Conservation (phyloP, 2,888 invertebrate genomes). For the Hanleya hanleyi region DNA sequence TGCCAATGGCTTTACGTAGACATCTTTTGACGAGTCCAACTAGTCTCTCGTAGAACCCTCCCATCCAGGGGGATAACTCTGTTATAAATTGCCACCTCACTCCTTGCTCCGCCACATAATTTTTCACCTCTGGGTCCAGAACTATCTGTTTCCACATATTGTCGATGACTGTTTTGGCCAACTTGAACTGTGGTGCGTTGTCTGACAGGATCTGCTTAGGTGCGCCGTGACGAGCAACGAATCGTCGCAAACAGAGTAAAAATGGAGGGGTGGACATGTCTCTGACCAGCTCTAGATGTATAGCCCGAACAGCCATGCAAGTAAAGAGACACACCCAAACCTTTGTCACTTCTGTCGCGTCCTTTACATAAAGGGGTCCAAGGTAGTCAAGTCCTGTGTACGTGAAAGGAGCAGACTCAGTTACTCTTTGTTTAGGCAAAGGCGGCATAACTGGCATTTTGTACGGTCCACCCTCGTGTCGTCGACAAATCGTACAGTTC, state of each 20-base stretch:
- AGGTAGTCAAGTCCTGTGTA: not conserved
- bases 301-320: slow-evolving; percentile 13
- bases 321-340: slow-evolving; percentile 26
- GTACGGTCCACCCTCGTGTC: not conserved
- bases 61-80: slow-evolving; percentile 20
- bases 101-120: slow-evolving; percentile 2
- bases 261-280: slow-evolving; percentile 15
- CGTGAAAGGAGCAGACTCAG: slow-evolving; percentile 18
- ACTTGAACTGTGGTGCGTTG: slow-evolving; percentile 21
- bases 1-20: slow-evolving; percentile 20
- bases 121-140: not conserved
- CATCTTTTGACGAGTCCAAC: slow-evolving; percentile 22
- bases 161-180: not conserved
- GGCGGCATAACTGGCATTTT: slow-evolving; percentile 29
- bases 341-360: slow-evolving; percentile 16
- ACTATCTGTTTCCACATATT: not conserved
- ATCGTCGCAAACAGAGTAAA: not conserved
- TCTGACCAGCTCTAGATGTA: slow-evolving; percentile 21
- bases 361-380: not conserved
- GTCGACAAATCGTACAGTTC: slow-evolving; percentile 16
- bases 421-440: slow-evolving; percentile 17
- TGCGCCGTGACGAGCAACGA: not conserved
- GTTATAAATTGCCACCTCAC: slow-evolving; percentile 21
- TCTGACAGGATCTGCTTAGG: slow-evolving; percentile 13
- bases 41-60: no score